These are phyloP conservation scores for Anolis apletophallus DNA, from an alignment of 2,797 vertebrate genomes.

Conservation along the genomic window DNA sequence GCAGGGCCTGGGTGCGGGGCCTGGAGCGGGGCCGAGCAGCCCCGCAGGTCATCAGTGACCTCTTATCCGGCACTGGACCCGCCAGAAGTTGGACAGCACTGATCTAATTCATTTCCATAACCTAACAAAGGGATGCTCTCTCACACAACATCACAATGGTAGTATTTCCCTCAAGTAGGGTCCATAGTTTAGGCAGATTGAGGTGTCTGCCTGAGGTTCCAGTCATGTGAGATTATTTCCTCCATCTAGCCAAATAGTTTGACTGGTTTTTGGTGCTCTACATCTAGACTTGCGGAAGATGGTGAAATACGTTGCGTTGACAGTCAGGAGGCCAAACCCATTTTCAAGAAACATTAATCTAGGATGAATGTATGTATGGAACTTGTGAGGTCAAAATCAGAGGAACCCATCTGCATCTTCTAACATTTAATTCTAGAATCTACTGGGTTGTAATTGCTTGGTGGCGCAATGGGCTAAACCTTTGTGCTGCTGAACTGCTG, in stretches of 20 bases:
- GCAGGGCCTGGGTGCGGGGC: no score
- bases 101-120: no score
- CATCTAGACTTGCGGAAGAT: background rate
- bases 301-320: background rate
- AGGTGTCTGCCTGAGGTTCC: background rate
- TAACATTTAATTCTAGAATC: background rate
- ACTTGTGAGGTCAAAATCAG: background rate
- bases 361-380: background rate
- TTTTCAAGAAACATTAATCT: background rate
- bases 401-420: rapidly evolving
- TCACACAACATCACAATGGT: background rate
- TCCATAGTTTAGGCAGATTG: background rate
- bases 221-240: background rate
- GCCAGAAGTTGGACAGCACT: no score
- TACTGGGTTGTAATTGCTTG: background rate
- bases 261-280: background rate
- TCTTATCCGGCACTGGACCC: no score
- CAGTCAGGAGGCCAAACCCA: background rate
- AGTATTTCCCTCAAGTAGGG: background rate
- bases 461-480: no score
- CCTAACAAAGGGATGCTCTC: background rate
- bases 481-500: no score
- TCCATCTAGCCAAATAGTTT: background rate
- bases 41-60: no score
- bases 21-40: no score